Conservation (phyloP, 2,888 invertebrate genomes). For the Eupithecia tripunctaria region DNA sequence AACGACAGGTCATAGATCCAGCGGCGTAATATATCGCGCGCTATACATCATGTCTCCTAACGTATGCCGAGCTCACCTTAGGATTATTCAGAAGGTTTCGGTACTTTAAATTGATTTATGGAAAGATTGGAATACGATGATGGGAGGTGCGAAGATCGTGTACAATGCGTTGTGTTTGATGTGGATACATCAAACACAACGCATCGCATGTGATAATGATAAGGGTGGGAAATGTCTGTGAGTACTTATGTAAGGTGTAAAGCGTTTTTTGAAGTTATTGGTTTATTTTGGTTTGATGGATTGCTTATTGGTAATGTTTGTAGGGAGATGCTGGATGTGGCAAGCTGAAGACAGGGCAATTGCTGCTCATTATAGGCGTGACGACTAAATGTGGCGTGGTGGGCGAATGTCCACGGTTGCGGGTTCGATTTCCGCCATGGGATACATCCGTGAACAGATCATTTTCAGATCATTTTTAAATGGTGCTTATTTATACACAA, state of each 20-base stretch:
- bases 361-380: background rate
- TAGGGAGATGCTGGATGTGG: background rate
- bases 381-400: no score
- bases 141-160: conserved; percentile 32
- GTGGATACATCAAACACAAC: no score
- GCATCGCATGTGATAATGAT: conserved; percentile 17
- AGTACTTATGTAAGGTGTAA: background rate
- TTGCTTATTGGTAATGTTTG: background rate
- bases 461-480: background rate
- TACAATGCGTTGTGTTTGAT: conserved; percentile 17
- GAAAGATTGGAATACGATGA: conserved; percentile 45
- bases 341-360: background rate
- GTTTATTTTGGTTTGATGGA: background rate
- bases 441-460: no score
- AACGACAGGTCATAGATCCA: conserved; percentile 47
- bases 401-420: no score
- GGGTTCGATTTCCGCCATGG: no score
- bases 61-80: conserved; percentile 39
- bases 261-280: background rate
- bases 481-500: no score
- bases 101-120: conserved; percentile 49
- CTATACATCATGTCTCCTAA: conserved; percentile 45
- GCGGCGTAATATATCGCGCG: conserved; percentile 41
- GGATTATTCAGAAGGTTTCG: conserved; percentile 45
- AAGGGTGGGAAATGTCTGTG: background rate